A percentile compares a stretch with the other conserved stretches of the same genome.
phyloP scores from a whole-genome alignment of 2,888 invertebrate species.

The Phengaris alcon region DNA sequence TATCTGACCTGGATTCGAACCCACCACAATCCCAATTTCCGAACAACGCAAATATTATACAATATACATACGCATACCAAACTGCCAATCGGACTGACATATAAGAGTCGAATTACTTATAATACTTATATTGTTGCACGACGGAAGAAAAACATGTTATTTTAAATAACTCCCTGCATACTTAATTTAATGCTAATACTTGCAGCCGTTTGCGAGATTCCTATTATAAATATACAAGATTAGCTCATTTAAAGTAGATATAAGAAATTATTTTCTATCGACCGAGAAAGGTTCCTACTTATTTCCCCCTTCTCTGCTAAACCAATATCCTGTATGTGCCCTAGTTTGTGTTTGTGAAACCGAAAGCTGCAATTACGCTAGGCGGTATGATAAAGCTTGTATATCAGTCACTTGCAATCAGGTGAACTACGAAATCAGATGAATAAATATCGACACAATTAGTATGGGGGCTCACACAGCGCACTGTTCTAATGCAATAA shows the following conservation, averaged over 20 bases:
- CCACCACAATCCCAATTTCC: too few species aligned
- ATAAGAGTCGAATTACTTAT: too few species aligned
- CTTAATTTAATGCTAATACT: too few species aligned
- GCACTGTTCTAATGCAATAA: conserved; percentile 3
- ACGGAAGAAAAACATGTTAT: too few species aligned
- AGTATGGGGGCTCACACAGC: background rate
- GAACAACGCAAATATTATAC: too few species aligned
- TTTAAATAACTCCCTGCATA: too few species aligned
- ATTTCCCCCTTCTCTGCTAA: background rate
- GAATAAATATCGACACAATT: conserved; percentile 9
- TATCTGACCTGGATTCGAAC: too few species aligned
- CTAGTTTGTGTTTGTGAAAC: background rate
- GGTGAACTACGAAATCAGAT: background rate
- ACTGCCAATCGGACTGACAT: too few species aligned
- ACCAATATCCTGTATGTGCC: background rate
- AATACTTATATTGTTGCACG: too few species aligned
- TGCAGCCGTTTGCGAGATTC: too few species aligned
- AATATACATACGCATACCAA: too few species aligned
- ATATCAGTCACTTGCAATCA: background rate
- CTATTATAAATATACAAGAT: too few species aligned
- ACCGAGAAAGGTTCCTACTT: background rate
- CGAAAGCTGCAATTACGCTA: background rate
- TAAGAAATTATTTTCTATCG: background rate
- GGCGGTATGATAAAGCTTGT: background rate
- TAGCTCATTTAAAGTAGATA: background rate